Evolutionary conservation across 2,797 vertebrate species (phyloP), one percentile per base, ranked within the genome.

Genomic region (Fringilla coelebs): DNA sequence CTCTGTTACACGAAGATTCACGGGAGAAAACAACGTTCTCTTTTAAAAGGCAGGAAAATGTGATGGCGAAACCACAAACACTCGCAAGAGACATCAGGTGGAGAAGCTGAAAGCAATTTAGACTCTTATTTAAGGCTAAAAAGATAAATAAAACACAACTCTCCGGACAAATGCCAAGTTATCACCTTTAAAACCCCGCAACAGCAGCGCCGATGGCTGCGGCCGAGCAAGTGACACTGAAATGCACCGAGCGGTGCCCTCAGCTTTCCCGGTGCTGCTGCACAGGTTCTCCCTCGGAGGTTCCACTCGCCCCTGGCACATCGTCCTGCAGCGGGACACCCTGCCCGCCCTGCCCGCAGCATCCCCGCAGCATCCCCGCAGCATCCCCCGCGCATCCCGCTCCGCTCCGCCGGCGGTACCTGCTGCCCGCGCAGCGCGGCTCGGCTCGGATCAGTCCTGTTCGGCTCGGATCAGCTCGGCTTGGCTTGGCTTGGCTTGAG

Each of bases 31-130:
- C 61, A 79, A 32, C 24, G 20, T 70, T 28, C 62, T 14, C 15
- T 63, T 54, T 46, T 25, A 72, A 92, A 92, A 91, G 73, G 67
- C 54, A 92, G 91, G 89, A 73, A 96, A 96, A 94, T n/a, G 70
- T 28, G 76, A 92, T 63, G 75, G 18, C 13, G 40, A 94, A 95
- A 96, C 79, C 85, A 57, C 85, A 78, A 66, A 43, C 77, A 36
- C 58, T 45, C 7, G 3, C 26, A 36, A 51, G 85, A 86, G 10
- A 22, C 48, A 75, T 19, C 43, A 82, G 66, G 73, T 81, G 82
- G 40, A 75, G 45, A 62, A 75, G 48, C 21, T 24, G 66, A 91
- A 79, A 91, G 43, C 13, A 38, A 75, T 45, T 71, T 52, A 71
- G 46, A 80, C 29, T 29, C 48, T 63, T 43, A 26, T 7, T 78